Percentiles rank a stretch among this genome's conserved stretches.
phyloP scores from a whole-genome alignment of 2,113 vertebrate species.

The Corvus hawaiiensis region DNA sequence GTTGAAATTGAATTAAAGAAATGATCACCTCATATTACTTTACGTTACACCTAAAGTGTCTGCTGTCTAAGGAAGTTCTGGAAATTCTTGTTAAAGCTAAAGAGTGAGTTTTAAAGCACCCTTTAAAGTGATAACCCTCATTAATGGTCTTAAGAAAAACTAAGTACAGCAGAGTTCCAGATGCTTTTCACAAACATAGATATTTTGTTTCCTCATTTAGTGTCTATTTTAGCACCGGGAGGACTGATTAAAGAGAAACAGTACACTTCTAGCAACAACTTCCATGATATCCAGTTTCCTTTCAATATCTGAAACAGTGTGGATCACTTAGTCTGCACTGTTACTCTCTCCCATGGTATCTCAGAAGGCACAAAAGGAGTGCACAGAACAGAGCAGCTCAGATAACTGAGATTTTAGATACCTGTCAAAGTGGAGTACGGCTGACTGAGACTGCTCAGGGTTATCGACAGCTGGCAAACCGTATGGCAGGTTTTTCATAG shows the following conservation, averaged over 20 bases:
- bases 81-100: not conserved
- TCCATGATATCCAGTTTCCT: not conserved
- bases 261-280: not conserved
- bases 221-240: not conserved
- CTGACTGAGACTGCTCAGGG: not conserved
- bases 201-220: conserved; percentile 10
- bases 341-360: not conserved
- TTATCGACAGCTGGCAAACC: not conserved
- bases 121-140: not conserved
- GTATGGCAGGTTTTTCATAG: not conserved
- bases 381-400: not conserved
- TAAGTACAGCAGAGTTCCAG: not conserved
- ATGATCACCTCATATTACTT: not conserved
- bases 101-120: not conserved
- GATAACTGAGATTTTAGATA: conserved; percentile 10
- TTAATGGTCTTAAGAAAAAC: not conserved
- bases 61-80: not conserved
- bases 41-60: not conserved
- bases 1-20: not conserved
- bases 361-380: conserved; percentile 3
- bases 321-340: not conserved
- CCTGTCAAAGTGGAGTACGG: not conserved
- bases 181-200: not conserved
- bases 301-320: not conserved
- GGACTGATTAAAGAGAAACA: conserved; percentile 16